These are phyloP conservation scores for Thunnus albacares DNA, from an alignment of 2,797 vertebrate genomes.

Conservation along the genomic window DNA sequence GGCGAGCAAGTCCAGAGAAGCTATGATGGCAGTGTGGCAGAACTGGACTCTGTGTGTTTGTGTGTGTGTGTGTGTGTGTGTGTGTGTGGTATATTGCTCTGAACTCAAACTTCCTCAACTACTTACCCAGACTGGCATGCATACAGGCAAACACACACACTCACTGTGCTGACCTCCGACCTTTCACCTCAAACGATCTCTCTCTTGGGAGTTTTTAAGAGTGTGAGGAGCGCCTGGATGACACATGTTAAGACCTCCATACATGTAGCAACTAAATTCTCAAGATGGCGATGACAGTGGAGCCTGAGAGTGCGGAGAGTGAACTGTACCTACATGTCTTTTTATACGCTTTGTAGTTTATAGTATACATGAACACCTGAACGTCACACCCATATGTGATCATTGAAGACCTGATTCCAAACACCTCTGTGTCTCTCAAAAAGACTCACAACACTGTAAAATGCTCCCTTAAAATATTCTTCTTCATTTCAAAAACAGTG, in stretches of 20 bases:
- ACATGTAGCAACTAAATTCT: slow-evolving; percentile 18
- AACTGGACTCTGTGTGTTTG: slow-evolving; percentile 10
- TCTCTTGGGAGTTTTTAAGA: slow-evolving; percentile 66
- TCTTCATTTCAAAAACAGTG: too few relatives aligned
- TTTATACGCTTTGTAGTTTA: slow-evolving; percentile 5
- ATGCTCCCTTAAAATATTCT: too few relatives aligned
- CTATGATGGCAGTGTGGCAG: slow-evolving; percentile 18
- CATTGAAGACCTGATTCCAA: too few relatives aligned
- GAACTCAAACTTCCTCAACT: slow-evolving; percentile 57
- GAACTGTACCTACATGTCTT: not conserved
- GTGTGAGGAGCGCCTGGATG: slow-evolving; percentile 39
- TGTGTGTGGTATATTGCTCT: slow-evolving; percentile 42
- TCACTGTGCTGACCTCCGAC: slow-evolving; percentile 56
- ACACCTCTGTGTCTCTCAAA: too few relatives aligned
- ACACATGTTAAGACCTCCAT: slow-evolving; percentile 58
- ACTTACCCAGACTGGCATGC: slow-evolving; percentile 43
- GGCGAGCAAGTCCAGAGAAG: slow-evolving; percentile 18
- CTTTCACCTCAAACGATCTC: slow-evolving; percentile 67
- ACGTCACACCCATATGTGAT: too few relatives aligned
- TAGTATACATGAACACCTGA: too few relatives aligned
- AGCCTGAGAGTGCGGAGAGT: slow-evolving; percentile 1
- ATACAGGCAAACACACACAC: slow-evolving; percentile 34
- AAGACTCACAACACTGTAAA: too few relatives aligned
- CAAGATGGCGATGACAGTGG: not conserved
- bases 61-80: slow-evolving; percentile 27